Percentiles rank a stretch among this genome's conserved stretches.
These are phyloP conservation scores for Collichthys lucidus DNA, from an alignment of 2,113 vertebrate genomes.

Conservation along the genomic window DNA sequence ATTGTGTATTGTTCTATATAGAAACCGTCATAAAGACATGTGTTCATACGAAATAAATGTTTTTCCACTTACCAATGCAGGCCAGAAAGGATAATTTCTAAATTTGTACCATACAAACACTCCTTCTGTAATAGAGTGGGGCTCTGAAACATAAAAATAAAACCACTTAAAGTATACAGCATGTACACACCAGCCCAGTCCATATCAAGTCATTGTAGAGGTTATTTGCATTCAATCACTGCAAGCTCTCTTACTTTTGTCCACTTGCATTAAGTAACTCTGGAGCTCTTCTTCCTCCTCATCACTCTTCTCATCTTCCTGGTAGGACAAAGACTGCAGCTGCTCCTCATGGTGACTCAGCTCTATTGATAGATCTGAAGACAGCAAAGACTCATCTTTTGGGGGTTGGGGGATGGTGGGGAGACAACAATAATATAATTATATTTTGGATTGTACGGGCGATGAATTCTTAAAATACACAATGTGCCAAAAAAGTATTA, in stretches of 20 bases:
- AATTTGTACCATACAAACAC: constrained; percentile 84
- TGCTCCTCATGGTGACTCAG: constrained; percentile 73
- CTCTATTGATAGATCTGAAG: constrained; percentile 82
- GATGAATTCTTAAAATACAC: background rate
- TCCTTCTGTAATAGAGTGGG: constrained; percentile 75
- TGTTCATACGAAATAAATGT: background rate
- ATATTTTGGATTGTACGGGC: background rate
- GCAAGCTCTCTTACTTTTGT: constrained; percentile 68
- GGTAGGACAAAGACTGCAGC: constrained; percentile 33
- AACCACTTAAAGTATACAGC: background rate
- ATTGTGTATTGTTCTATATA: background rate
- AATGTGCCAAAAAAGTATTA: background rate
- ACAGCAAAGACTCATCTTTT: constrained; percentile 62
- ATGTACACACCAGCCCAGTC: background rate
- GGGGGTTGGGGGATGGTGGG: background rate
- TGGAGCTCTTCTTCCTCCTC: constrained; percentile 81
- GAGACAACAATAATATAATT: constrained; percentile 4
- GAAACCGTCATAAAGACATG: background rate
- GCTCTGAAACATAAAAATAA: constrained; percentile 71
- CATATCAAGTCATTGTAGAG: background rate
- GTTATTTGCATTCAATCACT: background rate
- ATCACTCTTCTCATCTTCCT: constrained; percentile 69
- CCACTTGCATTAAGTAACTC: constrained; percentile 73
- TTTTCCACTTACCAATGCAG: constrained; percentile 77
- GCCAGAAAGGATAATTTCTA: constrained; percentile 83